Percentiles rank a stretch among this genome's conserved stretches.
Evolutionary conservation across 37 sponge, comb jelly and placozoan genomes (phyloP).

Genomic region (Oscarella lobularis): DNA sequence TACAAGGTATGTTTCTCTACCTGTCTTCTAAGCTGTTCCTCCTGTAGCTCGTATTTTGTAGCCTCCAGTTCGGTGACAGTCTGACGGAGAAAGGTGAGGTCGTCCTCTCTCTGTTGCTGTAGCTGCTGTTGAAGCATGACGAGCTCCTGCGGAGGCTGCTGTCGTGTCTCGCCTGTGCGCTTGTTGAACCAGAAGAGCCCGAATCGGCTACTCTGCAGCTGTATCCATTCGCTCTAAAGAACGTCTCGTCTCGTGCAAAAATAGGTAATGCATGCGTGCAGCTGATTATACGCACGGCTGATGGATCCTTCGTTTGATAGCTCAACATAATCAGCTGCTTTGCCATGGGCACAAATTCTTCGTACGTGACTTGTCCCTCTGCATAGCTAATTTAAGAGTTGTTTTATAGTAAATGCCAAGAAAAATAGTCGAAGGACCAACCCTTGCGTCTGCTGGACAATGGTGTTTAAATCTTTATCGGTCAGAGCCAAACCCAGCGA

Average conservation of each 20-base stretch:
- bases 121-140: slow-evolving; percentile 14
- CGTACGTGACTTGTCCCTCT: slow-evolving; percentile 42
- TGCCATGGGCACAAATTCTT: slow-evolving; percentile 58
- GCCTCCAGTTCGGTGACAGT: slow-evolving; percentile 28
- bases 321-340: slow-evolving; percentile 55
- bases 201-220: slow-evolving; percentile 38
- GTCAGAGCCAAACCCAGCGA: background rate
- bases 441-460: background rate
- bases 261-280: background rate
- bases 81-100: slow-evolving; percentile 44
- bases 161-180: slow-evolving; percentile 48
- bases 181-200: slow-evolving; percentile 78
- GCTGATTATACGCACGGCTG: slow-evolving; percentile 31
- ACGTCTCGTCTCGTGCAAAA: too few species aligned
- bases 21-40: background rate
- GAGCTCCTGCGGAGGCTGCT: slow-evolving; percentile 13
- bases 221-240: slow-evolving; percentile 67
- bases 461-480: slow-evolving; percentile 2
- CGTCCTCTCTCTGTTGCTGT: slow-evolving; percentile 35
- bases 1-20: background rate
- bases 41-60: slow-evolving; percentile 21
- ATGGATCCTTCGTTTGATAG: slow-evolving; percentile 57
- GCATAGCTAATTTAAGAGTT: slow-evolving; percentile 15
- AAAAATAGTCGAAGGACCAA: background rate
- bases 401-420: background rate